phyloP scores from a whole-genome alignment of 2,797 vertebrate species.

The Glossophaga mutica region DNA sequence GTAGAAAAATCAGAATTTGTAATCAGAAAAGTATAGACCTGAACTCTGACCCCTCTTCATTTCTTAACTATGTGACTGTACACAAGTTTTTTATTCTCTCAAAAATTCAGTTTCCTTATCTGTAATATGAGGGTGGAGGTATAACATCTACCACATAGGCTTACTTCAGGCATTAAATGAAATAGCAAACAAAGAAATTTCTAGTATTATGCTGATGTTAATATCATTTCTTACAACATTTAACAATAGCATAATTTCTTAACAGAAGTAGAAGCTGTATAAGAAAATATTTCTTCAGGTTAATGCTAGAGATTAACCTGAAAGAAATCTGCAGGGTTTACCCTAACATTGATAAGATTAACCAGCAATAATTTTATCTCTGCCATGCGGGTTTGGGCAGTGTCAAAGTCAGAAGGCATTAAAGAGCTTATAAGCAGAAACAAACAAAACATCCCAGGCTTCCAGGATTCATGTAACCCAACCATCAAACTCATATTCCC shows the following conservation, averaged over 20 bases:
- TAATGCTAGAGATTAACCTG: constrained; percentile 20
- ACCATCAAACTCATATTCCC: background rate
- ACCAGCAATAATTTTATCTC: background rate
- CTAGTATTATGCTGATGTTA: background rate
- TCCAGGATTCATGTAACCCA: background rate
- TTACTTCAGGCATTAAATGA: background rate
- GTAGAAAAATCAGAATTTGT: background rate
- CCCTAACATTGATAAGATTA: constrained; percentile 11
- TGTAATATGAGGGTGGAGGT: background rate
- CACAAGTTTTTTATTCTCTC: background rate
- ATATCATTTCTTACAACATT: background rate
- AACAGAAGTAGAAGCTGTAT: background rate
- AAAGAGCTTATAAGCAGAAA: background rate
- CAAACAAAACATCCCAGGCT: background rate
- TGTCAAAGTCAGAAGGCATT: background rate
- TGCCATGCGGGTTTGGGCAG: background rate
- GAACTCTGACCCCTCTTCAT: background rate
- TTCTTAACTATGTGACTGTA: background rate
- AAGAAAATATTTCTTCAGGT: background rate
- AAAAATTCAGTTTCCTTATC: background rate
- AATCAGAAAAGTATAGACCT: background rate
- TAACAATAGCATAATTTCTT: background rate
- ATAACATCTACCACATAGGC: background rate
- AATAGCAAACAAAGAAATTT: background rate
- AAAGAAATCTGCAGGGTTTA: background rate